phyloP scores from a whole-genome alignment of 2,888 invertebrate species.

The Pterostichus madidus region DNA sequence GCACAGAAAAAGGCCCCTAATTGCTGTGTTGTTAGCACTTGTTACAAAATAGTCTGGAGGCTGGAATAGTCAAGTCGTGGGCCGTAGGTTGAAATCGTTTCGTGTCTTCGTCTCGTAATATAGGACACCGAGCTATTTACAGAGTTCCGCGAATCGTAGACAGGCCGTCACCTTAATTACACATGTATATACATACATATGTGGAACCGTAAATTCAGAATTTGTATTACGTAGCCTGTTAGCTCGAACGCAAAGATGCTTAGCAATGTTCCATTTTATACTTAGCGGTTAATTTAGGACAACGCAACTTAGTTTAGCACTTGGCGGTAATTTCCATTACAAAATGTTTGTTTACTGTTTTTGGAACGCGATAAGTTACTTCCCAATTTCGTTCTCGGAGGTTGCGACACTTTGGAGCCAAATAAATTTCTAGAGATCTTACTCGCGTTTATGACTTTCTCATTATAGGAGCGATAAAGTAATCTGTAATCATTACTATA shows the following conservation, averaged over 20 bases:
- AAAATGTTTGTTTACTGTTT: slow-evolving; percentile 16
- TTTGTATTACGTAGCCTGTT: slow-evolving; percentile 29
- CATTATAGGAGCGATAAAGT: slow-evolving; percentile 5
- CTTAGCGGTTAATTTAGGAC: slow-evolving; percentile 45
- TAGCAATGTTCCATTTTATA: slow-evolving; percentile 48
- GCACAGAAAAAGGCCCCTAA: slow-evolving; percentile 31
- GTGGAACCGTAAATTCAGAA: slow-evolving; percentile 48
- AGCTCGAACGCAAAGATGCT: not conserved
- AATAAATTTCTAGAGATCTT: not conserved
- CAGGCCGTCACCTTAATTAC: slow-evolving; percentile 62
- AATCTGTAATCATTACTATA: slow-evolving; percentile 14
- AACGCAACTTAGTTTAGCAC: slow-evolving; percentile 39
- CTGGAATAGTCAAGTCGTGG: slow-evolving; percentile 3
- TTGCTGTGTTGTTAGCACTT: slow-evolving; percentile 54
- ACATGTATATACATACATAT: slow-evolving; percentile 48
- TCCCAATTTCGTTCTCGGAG: not conserved
- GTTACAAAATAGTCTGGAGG: slow-evolving; percentile 58
- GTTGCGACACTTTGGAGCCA: not conserved
- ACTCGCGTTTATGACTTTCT: not conserved
- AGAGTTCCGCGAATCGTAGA: slow-evolving; percentile 61
- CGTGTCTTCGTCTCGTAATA: slow-evolving; percentile 31
- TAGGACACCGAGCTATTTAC: slow-evolving; percentile 60
- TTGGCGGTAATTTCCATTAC: slow-evolving; percentile 44
- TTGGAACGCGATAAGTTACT: not conserved
- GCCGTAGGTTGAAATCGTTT: slow-evolving; percentile 24